These are phyloP conservation scores for Sitophilus oryzae DNA, from an alignment of 1,140 invertebrate species.

Conservation along the genomic window DNA sequence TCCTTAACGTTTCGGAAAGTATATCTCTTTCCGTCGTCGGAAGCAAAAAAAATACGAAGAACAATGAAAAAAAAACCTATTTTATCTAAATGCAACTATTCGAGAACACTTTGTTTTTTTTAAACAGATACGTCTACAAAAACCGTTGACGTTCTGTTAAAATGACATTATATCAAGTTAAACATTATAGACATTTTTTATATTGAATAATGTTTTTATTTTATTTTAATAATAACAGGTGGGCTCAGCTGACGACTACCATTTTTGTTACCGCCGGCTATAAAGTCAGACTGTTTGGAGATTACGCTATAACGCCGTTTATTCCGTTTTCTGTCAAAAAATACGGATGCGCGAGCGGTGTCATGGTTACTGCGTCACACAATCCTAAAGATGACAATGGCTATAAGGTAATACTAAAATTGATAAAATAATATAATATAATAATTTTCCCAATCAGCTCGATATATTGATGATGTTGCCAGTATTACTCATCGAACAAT, in stretches of 20 bases:
- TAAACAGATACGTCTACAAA: too few relatives aligned
- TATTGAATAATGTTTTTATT: neutral
- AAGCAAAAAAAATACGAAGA: too few relatives aligned
- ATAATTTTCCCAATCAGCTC: too few relatives aligned
- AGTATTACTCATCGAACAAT: neutral
- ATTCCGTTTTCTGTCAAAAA: constrained; percentile 76
- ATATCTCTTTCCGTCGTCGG: too few relatives aligned
- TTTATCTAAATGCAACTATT: too few relatives aligned
- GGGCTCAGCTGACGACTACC: constrained; percentile 81
- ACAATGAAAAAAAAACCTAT: too few relatives aligned
- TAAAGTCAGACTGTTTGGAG: constrained; percentile 76
- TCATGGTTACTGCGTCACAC: constrained; percentile 98
- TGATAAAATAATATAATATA: too few relatives aligned
- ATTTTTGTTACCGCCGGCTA: constrained; percentile 76
- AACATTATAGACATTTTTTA: neutral
- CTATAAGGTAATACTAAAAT: constrained; percentile 64
- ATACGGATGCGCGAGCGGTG: constrained; percentile 68
- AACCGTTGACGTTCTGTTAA: too few relatives aligned
- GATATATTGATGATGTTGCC: too few relatives aligned
- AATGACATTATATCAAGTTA: neutral
- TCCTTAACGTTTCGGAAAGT: too few relatives aligned
- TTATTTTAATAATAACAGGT: constrained; percentile 53
- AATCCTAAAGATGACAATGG: constrained; percentile 99
- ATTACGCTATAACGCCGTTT: constrained; percentile 87
- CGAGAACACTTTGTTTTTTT: too few relatives aligned